phyloP scores from a whole-genome alignment of 2,797 vertebrate genomes.

The Acestrorhynchus altus region DNA sequence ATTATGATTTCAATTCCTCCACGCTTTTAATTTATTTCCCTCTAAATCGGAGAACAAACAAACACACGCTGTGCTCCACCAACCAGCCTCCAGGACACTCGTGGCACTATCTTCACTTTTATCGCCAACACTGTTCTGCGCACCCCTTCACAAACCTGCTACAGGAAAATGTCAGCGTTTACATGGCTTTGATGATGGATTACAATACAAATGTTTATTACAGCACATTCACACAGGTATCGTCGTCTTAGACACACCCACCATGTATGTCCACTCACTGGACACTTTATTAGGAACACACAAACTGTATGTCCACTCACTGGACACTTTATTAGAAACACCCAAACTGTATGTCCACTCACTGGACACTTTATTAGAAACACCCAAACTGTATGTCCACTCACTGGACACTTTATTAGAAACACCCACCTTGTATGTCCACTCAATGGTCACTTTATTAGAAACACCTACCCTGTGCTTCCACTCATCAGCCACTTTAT shows the following conservation, averaged over 20 bases:
- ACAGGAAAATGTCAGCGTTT: constrained; percentile 54
- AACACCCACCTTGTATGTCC: not conserved
- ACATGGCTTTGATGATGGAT: constrained; percentile 45
- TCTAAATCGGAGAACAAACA: constrained; percentile 57
- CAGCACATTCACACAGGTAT: too few species aligned
- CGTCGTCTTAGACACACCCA: not conserved
- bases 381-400: not conserved
- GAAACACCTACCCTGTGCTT: not conserved
- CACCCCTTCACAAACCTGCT: constrained; percentile 47
- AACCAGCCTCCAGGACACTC: constrained; percentile 51
- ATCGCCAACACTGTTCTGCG: constrained; percentile 61
- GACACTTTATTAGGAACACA: not conserved
- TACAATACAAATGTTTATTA: not conserved
- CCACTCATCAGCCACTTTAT: not conserved
- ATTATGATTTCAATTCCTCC: constrained; percentile 57
- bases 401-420: too few species aligned
- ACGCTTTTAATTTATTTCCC: constrained; percentile 55
- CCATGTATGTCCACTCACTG: not conserved
- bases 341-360: not conserved
- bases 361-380: not conserved
- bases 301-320: not conserved
- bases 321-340: constrained; percentile 1
- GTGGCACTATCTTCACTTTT: constrained; percentile 35
- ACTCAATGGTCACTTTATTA: not conserved
- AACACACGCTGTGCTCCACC: constrained; percentile 48